phyloP scores from a whole-genome alignment of 2,113 vertebrate species.

The Falcunculus frontatus region DNA sequence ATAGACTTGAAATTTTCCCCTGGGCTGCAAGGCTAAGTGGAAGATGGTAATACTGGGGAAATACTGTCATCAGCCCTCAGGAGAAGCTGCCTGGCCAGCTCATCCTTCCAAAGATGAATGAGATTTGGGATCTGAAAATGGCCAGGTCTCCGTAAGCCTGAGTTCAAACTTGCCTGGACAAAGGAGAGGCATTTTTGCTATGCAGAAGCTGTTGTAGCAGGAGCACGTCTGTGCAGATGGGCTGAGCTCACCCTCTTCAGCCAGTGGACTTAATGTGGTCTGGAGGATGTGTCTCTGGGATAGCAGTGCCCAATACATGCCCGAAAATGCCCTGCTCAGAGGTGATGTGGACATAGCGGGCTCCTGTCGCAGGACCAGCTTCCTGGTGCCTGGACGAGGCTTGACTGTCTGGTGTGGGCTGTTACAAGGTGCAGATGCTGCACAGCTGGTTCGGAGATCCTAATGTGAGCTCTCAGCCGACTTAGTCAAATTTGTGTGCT shows the following conservation, averaged over 20 bases:
- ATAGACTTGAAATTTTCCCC: neutral
- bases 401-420: neutral
- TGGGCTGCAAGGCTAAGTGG: neutral
- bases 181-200: neutral
- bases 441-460: neutral
- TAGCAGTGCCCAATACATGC: neutral
- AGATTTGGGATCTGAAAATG: neutral
- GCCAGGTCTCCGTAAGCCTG: neutral
- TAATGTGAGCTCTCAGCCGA: neutral
- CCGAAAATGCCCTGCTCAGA: fast-evolving
- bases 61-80: neutral
- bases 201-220: neutral
- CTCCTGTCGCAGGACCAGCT: neutral
- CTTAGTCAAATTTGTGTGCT: neutral
- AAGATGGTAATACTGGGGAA: neutral
- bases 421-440: neutral
- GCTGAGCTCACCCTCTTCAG: neutral
- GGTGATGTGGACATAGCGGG: neutral
- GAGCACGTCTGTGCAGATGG: neutral
- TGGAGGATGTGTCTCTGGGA: neutral
- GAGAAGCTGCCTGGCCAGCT: neutral
- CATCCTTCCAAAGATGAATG: neutral
- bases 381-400: neutral
- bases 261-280: neutral
- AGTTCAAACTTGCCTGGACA: neutral